Conservation (phyloP, 2,797 vertebrate species). For the Amazonetta brasiliensis region DNA sequence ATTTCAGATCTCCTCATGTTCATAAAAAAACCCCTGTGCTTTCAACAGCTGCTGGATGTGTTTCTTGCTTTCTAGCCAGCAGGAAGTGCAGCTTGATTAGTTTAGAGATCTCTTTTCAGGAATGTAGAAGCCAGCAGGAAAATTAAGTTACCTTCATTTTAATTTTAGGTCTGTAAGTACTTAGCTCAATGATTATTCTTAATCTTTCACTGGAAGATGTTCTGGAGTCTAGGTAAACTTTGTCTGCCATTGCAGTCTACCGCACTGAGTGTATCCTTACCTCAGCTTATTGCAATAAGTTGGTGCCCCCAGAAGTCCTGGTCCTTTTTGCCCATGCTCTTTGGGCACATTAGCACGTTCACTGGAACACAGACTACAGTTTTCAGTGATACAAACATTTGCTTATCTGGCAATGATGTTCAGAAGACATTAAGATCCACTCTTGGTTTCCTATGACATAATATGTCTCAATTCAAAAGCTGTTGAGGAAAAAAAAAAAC, state of each 20-base stretch:
- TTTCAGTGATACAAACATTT: neutral
- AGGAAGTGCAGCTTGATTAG: neutral
- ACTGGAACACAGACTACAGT: neutral
- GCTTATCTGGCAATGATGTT: neutral
- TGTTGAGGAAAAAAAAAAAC: neutral
- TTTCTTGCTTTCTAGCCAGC: neutral
- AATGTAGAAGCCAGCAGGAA: neutral
- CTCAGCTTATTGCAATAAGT: neutral
- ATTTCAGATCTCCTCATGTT: neutral
- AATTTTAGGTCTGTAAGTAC: neutral
- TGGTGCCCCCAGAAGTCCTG: neutral
- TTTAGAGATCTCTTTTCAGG: neutral
- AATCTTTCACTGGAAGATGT: neutral
- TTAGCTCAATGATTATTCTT: neutral
- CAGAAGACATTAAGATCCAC: accelerated
- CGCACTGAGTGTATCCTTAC: neutral
- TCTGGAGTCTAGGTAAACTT: neutral
- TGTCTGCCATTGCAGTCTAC: neutral
- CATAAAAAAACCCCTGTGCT: accelerated
- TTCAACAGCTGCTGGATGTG: neutral
- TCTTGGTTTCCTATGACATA: neutral
- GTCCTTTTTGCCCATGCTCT: neutral
- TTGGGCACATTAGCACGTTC: neutral
- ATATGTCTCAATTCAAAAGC: neutral
- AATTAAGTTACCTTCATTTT: neutral